Evolutionary conservation across 1,140 invertebrate species (phyloP).

Genomic region (Panulirus ornatus): DNA sequence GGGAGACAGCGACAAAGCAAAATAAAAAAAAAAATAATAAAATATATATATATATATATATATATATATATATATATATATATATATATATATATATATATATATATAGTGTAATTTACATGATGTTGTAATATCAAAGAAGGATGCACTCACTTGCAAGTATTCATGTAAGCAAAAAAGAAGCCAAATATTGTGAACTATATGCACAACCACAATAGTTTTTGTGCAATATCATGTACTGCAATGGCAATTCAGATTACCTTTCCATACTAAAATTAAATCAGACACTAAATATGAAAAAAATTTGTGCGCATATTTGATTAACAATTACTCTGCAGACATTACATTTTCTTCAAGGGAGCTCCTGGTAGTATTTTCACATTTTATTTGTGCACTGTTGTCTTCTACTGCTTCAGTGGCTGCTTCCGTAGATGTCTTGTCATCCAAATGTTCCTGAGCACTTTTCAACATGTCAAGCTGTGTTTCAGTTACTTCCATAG

Average conservation of each 20-base stretch:
- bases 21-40: no score
- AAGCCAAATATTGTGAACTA: no score
- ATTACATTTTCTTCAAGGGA: not conserved
- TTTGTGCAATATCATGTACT: not conserved
- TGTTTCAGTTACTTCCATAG: slow-evolving; percentile 55
- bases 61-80: no score
- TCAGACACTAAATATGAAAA: not conserved
- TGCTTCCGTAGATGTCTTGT: not conserved
- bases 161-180: no score
- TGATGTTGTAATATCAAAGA: no score
- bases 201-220: no score
- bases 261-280: no score
- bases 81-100: no score
- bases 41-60: no score
- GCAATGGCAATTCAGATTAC: not conserved
- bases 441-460: not conserved
- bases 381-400: not conserved
- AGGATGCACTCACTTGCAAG: no score
- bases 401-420: slow-evolving; percentile 26
- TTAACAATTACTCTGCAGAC: not conserved
- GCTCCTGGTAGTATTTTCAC: not conserved
- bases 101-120: no score
- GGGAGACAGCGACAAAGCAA: no score
- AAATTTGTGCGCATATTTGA: not conserved
- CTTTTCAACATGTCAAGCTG: not conserved